Evolutionary conservation across 2,113 vertebrate genomes (phyloP).

Genomic region (Dinomys branickii): DNA sequence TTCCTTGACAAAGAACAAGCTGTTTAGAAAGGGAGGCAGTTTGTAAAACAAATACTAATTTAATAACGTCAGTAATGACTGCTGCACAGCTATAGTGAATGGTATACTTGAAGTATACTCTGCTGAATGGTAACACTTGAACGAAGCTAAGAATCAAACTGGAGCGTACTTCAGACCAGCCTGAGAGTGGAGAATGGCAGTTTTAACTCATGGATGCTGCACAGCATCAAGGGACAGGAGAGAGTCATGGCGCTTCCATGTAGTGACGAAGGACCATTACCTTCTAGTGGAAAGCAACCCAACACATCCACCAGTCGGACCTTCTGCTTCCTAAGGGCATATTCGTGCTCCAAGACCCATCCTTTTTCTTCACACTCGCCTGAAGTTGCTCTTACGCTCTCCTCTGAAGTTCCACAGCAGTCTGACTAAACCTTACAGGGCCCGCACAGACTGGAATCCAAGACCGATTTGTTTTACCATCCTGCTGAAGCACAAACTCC

Average conservation of each 20-base stretch:
- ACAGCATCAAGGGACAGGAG: neutral
- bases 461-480: neutral
- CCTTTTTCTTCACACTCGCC: neutral
- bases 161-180: neutral
- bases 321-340: neutral
- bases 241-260: neutral
- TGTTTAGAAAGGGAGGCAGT: neutral
- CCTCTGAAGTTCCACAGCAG: neutral
- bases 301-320: no score
- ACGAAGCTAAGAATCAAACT: neutral
- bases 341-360: neutral
- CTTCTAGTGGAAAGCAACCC: neutral
- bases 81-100: no score
- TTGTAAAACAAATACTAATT: neutral
- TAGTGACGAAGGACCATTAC: neutral
- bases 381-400: neutral
- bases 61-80: neutral
- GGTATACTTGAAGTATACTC: no score
- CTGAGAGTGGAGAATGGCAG: neutral
- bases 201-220: neutral
- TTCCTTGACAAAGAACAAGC: neutral
- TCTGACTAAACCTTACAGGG: neutral
- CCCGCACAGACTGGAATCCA: neutral
- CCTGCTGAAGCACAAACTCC: neutral
- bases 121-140: neutral